Conservation (phyloP, 1,140 invertebrate genomes). For the Bombus superbus region DNA sequence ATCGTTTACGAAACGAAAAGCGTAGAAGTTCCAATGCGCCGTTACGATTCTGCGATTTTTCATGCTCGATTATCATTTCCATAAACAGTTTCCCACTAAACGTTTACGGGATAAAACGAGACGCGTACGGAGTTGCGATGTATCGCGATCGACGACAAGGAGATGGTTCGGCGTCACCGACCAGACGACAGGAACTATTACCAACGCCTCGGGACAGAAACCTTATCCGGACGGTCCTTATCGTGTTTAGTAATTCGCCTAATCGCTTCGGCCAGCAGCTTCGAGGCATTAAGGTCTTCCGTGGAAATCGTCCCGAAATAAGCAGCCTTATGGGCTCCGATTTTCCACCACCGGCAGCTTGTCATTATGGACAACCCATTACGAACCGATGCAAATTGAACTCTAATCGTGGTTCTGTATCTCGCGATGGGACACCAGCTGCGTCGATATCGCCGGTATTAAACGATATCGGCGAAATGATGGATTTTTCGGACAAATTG, state of each 20-base stretch:
- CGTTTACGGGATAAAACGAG: not conserved
- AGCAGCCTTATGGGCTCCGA: conserved; percentile 1
- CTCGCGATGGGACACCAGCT: not conserved
- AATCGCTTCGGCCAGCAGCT: conserved; percentile 49
- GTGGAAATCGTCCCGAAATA: conserved; percentile 50
- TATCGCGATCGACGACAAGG: not conserved
- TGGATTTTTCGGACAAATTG: not conserved
- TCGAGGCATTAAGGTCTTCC: conserved; percentile 53
- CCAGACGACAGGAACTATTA: conserved; percentile 50
- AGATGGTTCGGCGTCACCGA: not conserved
- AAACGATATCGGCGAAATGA: not conserved
- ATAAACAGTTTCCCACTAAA: no score
- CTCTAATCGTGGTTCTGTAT: conserved; percentile 13
- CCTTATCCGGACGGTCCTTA: conserved; percentile 50
- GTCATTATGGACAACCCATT: conserved; percentile 34
- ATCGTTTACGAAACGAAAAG: no score
- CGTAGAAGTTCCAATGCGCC: not conserved
- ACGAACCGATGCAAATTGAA: conserved; percentile 32
- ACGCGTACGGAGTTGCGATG: no score
- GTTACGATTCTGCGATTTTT: not conserved
- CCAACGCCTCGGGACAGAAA: conserved; percentile 44
- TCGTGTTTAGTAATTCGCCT: conserved; percentile 59
- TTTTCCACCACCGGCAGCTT: conserved; percentile 4
- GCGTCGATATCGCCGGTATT: not conserved
- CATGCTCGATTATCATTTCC: not conserved